phyloP scores from a whole-genome alignment of 2,888 invertebrate species.

The Oscheius sp. region DNA sequence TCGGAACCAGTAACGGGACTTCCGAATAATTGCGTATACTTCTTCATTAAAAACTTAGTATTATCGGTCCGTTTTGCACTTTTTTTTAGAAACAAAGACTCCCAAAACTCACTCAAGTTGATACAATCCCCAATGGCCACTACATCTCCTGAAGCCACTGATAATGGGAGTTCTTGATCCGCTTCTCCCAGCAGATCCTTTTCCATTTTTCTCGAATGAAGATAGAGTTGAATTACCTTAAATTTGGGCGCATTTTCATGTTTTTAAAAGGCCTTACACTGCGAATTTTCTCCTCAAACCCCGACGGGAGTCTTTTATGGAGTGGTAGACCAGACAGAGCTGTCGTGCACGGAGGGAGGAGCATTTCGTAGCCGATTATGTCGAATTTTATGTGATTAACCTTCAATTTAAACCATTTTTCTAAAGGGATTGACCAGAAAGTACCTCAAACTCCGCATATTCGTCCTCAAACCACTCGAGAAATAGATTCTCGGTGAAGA shows the following conservation, averaged over 20 bases:
- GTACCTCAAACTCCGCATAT: constrained; percentile 87
- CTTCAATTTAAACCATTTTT: constrained; percentile 23
- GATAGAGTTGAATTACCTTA: constrained; percentile 56
- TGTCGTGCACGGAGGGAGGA: constrained; percentile 93
- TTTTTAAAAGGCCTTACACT: constrained; percentile 72
- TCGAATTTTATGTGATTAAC: constrained; percentile 77
- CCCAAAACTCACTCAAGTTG: constrained; percentile 84
- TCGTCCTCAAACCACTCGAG: constrained; percentile 99
- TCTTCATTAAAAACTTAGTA: too few relatives aligned
- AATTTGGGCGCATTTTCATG: too few relatives aligned
- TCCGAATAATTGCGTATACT: too few relatives aligned
- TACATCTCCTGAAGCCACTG: constrained; percentile 83
- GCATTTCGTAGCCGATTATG: constrained; percentile 94
- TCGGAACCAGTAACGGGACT: too few relatives aligned
- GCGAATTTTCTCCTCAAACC: constrained; percentile 82
- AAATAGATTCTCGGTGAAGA: constrained; percentile 92
- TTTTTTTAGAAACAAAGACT: not conserved
- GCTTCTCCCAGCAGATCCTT: constrained; percentile 77
- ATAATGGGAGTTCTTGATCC: constrained; percentile 87
- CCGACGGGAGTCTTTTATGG: constrained; percentile 91
- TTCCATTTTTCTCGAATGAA: constrained; percentile 56
- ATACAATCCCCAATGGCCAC: constrained; percentile 93
- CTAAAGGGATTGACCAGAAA: not conserved
- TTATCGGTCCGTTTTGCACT: too few relatives aligned
- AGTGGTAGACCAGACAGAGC: constrained; percentile 95